A percentile compares a stretch with the other conserved stretches of the same genome.
Evolutionary conservation across 2,888 invertebrate species (phyloP).

Genomic region (Campopleginae sp.): DNA sequence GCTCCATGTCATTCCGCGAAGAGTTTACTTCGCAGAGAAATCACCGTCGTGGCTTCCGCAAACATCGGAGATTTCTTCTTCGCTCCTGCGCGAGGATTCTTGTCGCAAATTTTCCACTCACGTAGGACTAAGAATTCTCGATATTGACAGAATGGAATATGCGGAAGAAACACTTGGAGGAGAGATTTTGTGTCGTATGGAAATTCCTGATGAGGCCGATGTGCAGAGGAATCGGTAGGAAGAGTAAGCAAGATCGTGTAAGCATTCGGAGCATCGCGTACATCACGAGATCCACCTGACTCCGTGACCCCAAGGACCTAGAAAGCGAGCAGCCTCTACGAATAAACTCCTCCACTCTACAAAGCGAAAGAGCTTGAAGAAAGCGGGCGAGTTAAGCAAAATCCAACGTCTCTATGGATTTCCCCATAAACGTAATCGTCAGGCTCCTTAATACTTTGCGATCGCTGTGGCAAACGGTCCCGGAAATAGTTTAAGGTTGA

Average conservation of each 20-base stretch:
- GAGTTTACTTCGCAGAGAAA: not conserved
- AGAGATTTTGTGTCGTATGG: not conserved
- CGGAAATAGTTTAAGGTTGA: conserved; percentile 43
- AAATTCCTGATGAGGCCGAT: not conserved
- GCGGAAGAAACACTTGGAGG: not conserved
- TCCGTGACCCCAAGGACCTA: conserved; percentile 62
- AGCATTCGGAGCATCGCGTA: conserved; percentile 54
- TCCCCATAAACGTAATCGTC: conserved; percentile 58
- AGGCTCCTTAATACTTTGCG: not conserved
- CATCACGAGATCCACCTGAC: conserved; percentile 66
- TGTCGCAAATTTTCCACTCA: conserved; percentile 39
- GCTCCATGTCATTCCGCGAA: conserved; percentile 36
- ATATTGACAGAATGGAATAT: not conserved
- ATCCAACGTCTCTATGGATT: conserved; percentile 39
- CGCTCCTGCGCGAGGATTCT: conserved; percentile 47
- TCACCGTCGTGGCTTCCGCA: conserved; percentile 52
- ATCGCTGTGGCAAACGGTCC: conserved; percentile 11
- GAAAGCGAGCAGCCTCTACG: conserved; percentile 56
- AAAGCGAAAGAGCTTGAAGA: conserved; percentile 13
- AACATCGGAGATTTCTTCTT: conserved; percentile 51
- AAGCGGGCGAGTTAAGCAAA: conserved; percentile 33
- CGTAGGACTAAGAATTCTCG: conserved; percentile 32
- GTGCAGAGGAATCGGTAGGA: not conserved
- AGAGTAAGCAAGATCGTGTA: conserved; percentile 12
- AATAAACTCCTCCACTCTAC: not conserved